Conservation (phyloP, 1,140 invertebrate species). For the Drosophila tristis region DNA sequence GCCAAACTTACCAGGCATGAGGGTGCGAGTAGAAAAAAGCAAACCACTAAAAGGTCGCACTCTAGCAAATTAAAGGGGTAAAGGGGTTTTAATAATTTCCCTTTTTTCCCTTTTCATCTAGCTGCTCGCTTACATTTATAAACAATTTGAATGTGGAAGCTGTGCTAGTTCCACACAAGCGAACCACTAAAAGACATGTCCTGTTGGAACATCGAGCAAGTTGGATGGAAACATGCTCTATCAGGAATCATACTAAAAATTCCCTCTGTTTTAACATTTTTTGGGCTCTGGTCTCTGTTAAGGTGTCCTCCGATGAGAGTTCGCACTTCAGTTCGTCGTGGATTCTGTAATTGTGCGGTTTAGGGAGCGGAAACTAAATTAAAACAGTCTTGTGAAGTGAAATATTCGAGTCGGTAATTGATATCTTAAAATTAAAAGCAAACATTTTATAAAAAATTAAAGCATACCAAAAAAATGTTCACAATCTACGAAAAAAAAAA, state of each 20-base stretch:
- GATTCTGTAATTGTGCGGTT: conserved; percentile 46
- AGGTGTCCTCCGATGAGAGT: conserved; percentile 13
- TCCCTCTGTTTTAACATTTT: conserved; percentile 3
- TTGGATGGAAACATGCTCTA: neutral
- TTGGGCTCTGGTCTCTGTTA: conserved; percentile 17
- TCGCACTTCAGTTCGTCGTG: conserved; percentile 42
- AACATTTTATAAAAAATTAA: neutral
- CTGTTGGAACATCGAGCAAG: conserved; percentile 11
- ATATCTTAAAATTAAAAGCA: neutral
- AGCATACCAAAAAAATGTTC: too few species aligned
- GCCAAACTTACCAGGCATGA: too few species aligned
- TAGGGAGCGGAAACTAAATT: conserved; percentile 24
- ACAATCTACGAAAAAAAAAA: too few species aligned
- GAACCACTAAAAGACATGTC: too few species aligned
- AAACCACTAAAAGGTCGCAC: neutral
- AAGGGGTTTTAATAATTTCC: too few species aligned
- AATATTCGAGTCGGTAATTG: too few species aligned
- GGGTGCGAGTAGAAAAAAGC: too few species aligned
- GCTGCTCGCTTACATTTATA: neutral
- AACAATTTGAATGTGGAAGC: conserved; percentile 4
- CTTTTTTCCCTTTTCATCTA: too few species aligned
- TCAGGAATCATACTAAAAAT: neutral
- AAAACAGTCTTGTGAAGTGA: neutral
- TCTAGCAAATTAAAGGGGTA: neutral
- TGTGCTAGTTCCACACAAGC: conserved; percentile 28